These are phyloP conservation scores for Okapia johnstoni DNA, from an alignment of 2,113 vertebrate genomes.

Conservation along the genomic window DNA sequence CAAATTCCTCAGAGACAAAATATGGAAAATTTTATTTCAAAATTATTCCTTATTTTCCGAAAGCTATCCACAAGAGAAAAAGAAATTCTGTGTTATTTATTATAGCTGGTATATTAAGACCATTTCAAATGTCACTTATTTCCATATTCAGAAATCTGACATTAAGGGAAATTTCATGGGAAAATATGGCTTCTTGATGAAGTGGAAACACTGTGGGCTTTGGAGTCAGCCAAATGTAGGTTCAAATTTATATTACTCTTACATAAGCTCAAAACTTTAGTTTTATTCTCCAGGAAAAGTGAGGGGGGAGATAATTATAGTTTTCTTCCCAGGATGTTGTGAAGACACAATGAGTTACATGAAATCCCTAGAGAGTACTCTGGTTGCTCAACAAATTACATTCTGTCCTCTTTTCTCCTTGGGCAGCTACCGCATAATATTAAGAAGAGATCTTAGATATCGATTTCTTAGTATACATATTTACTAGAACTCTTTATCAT, in stretches of 20 bases:
- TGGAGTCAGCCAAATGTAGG: not conserved
- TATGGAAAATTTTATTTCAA: constrained; percentile 20
- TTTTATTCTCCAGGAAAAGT: not conserved
- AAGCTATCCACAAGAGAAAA: constrained; percentile 47
- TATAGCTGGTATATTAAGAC: constrained; percentile 51
- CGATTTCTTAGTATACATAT: not conserved
- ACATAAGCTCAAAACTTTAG: not conserved
- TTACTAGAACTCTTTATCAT: not conserved
- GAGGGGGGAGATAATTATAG: not conserved
- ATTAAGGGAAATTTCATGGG: not conserved
- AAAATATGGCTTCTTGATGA: not conserved
- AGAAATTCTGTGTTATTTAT: constrained; percentile 6
- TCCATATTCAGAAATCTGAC: constrained; percentile 37
- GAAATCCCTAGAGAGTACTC: not conserved
- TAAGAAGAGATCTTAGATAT: not conserved
- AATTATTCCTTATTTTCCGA: constrained; percentile 40
- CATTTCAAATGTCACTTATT: constrained; percentile 41
- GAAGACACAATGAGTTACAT: not conserved
- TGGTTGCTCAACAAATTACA: not conserved
- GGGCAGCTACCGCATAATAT: not conserved
- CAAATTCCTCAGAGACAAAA: constrained; percentile 10
- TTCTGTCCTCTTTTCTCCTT: not conserved
- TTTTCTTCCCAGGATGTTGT: not conserved
- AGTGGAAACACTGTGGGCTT: not conserved
- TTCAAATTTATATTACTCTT: not conserved